These are phyloP conservation scores for Hymenopus coronatus DNA, from an alignment of 2,888 invertebrate species.

Conservation along the genomic window DNA sequence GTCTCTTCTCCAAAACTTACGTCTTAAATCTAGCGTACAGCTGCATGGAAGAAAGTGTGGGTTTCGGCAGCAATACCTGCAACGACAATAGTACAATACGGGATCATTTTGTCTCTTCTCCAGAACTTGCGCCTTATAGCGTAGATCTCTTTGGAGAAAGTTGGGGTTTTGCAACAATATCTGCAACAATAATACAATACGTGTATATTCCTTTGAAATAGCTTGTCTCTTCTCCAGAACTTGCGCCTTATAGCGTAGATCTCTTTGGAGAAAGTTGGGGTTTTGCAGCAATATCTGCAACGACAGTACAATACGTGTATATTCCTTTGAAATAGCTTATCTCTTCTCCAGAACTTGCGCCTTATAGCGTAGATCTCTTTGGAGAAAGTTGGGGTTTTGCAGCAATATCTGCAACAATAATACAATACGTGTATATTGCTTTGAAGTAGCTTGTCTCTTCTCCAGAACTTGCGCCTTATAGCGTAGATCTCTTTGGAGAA, in stretches of 20 bases:
- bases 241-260: constrained; percentile 67
- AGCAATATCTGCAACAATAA: too few species aligned
- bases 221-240: constrained; percentile 63
- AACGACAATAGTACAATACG: constrained; percentile 45
- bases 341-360: too few species aligned
- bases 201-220: too few species aligned
- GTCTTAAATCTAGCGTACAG: constrained; percentile 61
- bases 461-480: too few species aligned
- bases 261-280: constrained; percentile 71
- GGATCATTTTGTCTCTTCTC: constrained; percentile 65
- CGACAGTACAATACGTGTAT: constrained; percentile 52
- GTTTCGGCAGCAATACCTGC: constrained; percentile 64
- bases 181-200: constrained; percentile 50
- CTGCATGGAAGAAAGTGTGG: constrained; percentile 71
- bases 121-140: constrained; percentile 66
- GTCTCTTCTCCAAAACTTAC: constrained; percentile 64
- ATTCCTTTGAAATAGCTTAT: too few species aligned
- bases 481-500: too few species aligned
- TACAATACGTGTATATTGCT: too few species aligned
- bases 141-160: constrained; percentile 73
- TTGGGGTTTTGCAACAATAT: constrained; percentile 66
- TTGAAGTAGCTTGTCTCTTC: too few species aligned
- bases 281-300: constrained; percentile 59
- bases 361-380: too few species aligned
- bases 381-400: too few species aligned